Evolutionary conservation across 2,113 vertebrate genomes (phyloP), one percentile per base, ranked within the genome.

Genomic region (Poeciliopsis occidentalis): DNA sequence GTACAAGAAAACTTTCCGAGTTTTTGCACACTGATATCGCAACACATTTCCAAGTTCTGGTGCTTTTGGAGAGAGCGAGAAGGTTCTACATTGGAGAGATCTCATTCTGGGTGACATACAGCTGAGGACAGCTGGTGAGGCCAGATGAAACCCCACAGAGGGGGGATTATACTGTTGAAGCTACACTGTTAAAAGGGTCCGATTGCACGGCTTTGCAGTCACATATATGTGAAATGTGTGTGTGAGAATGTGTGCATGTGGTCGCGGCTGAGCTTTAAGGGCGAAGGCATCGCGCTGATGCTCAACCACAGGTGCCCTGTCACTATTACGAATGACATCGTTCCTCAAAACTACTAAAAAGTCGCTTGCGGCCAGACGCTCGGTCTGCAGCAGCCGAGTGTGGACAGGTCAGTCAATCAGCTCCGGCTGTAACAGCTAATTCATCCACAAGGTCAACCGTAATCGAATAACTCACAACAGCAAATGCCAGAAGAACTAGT

Each of bases 111-210:
- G 71, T 88, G 87, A 91, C 84, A 71, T 90, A 90, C 82, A 87
- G 79, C 83, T 75, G 79, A 79, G 83, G 85, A 89, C 93, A 94
- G 93, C 90, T 94, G 93, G 89, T 74, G 82, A 78, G 87, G 81
- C 80, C 85, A 87, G 88, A 87, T 91, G 85, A 92, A 89, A 91
- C 31, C 31, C 60, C 26, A 37, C 60, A 39, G 81, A 31, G 82
- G 83, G 69, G 77, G 70, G 64, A 47, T 86, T 85, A 92, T 84
- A 86, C 80, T 82, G 84, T 79, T 87, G 84, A 92, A 85, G 82
- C 60, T 8, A 60, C 34, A 31, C 29, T 5, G 72, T 60, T 51
- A 79, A 76, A 75, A 60, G 78, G 86, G 73, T 92, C 84, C 0
- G 75, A 85, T 91, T 92, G 89, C 90, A 87, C 39, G 26, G 79